Percentiles rank a stretch among this genome's conserved stretches.
These are phyloP conservation scores for Diadema setosum DNA, from an alignment of 35 echinoderm and acorn worm genomes.

Conservation along the genomic window DNA sequence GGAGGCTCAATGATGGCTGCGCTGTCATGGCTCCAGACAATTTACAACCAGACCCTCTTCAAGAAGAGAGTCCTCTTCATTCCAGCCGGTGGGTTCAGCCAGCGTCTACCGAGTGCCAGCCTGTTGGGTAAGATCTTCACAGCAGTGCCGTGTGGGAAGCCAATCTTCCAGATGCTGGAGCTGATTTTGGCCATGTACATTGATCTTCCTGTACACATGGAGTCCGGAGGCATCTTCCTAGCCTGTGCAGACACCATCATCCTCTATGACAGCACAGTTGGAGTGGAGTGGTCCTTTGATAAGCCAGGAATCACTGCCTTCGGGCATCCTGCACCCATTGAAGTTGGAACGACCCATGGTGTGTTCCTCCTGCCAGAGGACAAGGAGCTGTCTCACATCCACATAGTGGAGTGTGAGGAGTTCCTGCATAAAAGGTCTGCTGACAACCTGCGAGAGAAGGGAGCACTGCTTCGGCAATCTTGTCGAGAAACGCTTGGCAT, in stretches of 20 bases:
- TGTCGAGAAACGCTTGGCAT: constrained; percentile 1
- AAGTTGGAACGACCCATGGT: constrained; percentile 80
- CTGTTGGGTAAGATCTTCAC: constrained; percentile 92
- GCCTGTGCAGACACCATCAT: constrained; percentile 70
- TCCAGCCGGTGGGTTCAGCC: constrained; percentile 90
- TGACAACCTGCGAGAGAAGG: constrained; percentile 42
- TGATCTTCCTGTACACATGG: constrained; percentile 83
- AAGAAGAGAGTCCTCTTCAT: constrained; percentile 74
- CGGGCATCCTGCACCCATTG: constrained; percentile 73
- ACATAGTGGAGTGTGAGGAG: constrained; percentile 53
- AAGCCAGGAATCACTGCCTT: constrained; percentile 79
- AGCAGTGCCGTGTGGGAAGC: constrained; percentile 76
- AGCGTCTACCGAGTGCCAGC: constrained; percentile 81
- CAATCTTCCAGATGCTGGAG: constrained; percentile 90
- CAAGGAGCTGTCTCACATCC: neutral
- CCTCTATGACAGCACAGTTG: constrained; percentile 43
- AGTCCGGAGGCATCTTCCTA: constrained; percentile 76
- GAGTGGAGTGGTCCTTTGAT: constrained; percentile 60
- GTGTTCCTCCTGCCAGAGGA: constrained; percentile 56
- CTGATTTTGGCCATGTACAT: constrained; percentile 77
- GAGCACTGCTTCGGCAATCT: constrained; percentile 21
- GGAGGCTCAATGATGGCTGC: constrained; percentile 89
- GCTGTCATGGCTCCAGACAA: constrained; percentile 27
- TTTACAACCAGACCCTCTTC: constrained; percentile 26
- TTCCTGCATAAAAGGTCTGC: constrained; percentile 81